Evolutionary conservation across 2,888 invertebrate species (phyloP).

Genomic region (Stramonita haemastoma): DNA sequence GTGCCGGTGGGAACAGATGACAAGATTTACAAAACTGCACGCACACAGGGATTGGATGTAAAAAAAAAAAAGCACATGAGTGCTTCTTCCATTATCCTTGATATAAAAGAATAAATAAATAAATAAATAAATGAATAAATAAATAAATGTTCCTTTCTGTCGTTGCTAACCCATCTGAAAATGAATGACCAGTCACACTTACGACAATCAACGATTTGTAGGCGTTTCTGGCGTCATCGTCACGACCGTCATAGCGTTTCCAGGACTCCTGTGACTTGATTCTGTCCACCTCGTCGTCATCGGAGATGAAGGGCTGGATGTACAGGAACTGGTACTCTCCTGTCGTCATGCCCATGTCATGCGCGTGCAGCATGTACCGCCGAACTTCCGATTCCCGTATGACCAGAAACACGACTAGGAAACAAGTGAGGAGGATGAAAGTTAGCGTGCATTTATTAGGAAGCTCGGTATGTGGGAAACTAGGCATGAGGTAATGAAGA

Average conservation of each 20-base stretch:
- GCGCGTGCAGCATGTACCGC: slow-evolving; percentile 65
- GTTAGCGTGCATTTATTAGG: no score
- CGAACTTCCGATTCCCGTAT: slow-evolving; percentile 65
- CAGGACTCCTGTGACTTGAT: slow-evolving; percentile 58
- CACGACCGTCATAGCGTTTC: slow-evolving; percentile 57
- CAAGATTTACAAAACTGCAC: no score
- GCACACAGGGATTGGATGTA: no score
- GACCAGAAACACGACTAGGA: slow-evolving; percentile 68
- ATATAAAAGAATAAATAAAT: no score
- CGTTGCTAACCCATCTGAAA: no score
- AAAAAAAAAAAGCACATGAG: no score
- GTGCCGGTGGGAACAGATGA: no score
- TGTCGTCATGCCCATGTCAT: slow-evolving; percentile 65
- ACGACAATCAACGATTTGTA: slow-evolving; percentile 69
- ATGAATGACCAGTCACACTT: slow-evolving; percentile 43
- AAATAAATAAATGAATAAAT: no score
- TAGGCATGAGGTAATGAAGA: no score
- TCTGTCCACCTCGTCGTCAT: slow-evolving; percentile 52
- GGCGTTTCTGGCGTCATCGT: slow-evolving; percentile 60
- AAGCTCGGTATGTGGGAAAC: no score
- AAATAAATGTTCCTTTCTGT: no score
- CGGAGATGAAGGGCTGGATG: slow-evolving; percentile 61
- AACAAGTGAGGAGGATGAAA: not conserved
- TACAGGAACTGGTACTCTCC: slow-evolving; percentile 73
- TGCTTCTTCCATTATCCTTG: no score